These are phyloP conservation scores for Cydia strobilella DNA, from an alignment of 1,140 invertebrate species.

Conservation along the genomic window DNA sequence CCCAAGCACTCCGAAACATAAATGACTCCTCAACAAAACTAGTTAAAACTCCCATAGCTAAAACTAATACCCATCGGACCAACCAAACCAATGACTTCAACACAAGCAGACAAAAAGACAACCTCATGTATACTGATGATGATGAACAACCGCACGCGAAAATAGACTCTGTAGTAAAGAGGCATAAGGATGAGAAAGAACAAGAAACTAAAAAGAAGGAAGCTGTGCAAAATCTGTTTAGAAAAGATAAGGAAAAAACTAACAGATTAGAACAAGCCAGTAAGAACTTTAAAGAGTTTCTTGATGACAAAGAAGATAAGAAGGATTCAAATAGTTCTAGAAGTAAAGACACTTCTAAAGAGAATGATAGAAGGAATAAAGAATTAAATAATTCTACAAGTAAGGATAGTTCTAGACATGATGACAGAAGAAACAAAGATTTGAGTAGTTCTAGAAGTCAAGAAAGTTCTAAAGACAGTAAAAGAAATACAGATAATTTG, in stretches of 20 bases:
- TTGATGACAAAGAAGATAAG: conserved; percentile 10
- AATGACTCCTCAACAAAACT: conserved; percentile 58
- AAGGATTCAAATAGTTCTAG: conserved; percentile 2
- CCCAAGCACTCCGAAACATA: conserved; percentile 62
- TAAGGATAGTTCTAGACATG: neutral
- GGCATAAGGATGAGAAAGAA: conserved; percentile 70
- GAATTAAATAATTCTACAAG: neutral
- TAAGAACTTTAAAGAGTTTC: conserved; percentile 19
- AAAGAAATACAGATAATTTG: conserved; percentile 25
- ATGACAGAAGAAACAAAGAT: neutral
- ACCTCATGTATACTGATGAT: conserved; percentile 79
- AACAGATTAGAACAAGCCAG: conserved; percentile 33
- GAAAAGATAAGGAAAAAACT: conserved; percentile 34
- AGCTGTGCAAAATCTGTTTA: conserved; percentile 31
- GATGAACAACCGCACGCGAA: conserved; percentile 77
- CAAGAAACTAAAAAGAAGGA: conserved; percentile 39
- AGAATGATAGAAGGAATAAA: neutral
- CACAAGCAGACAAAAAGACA: conserved; percentile 41
- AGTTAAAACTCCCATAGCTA: conserved; percentile 57
- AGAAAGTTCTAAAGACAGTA: neutral
- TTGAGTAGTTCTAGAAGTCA: conserved; percentile 15
- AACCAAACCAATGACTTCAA: conserved; percentile 22
- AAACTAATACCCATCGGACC: conserved; percentile 37
- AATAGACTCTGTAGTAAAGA: conserved; percentile 79
- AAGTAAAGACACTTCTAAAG: neutral